Evolutionary conservation across 2,888 invertebrate species (phyloP).

Genomic region (Pyrocoelia pectoralis): DNA sequence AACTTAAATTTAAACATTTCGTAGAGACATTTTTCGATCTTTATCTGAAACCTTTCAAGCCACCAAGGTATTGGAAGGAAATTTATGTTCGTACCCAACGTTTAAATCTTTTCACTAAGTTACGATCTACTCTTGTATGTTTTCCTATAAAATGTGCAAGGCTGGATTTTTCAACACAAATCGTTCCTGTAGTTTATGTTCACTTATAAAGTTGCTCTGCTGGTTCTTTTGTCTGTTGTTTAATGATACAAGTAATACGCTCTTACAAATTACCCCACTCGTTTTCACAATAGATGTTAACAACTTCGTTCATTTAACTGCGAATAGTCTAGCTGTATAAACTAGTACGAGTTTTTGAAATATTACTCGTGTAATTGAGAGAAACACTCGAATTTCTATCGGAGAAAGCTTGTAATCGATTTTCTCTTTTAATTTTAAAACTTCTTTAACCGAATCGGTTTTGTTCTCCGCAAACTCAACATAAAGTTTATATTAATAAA

Average conservation of each 20-base stretch:
- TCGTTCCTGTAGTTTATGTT: slow-evolving; percentile 32
- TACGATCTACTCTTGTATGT: slow-evolving; percentile 34
- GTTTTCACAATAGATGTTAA: slow-evolving; percentile 18
- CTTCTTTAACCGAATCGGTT: slow-evolving; percentile 7
- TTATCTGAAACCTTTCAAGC: slow-evolving; percentile 36
- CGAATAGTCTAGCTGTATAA: slow-evolving; percentile 29
- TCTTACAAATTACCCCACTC: slow-evolving; percentile 28
- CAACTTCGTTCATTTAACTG: slow-evolving; percentile 21
- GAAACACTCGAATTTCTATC: not conserved
- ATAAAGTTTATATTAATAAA: slow-evolving; percentile 22
- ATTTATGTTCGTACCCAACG: slow-evolving; percentile 38
- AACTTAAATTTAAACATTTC: slow-evolving; percentile 29
- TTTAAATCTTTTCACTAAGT: slow-evolving; percentile 37
- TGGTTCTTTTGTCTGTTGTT: slow-evolving; percentile 26
- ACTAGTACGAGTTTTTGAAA: slow-evolving; percentile 12
- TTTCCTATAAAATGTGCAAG: slow-evolving; percentile 35
- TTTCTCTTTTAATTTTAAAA: slow-evolving; percentile 3
- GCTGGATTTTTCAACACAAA: slow-evolving; percentile 32
- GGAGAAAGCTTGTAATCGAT: not conserved
- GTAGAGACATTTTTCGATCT: slow-evolving; percentile 35
- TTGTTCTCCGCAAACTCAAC: slow-evolving; percentile 3
- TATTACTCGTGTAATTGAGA: not conserved
- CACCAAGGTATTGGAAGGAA: slow-evolving; percentile 36
- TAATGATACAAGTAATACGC: slow-evolving; percentile 31
- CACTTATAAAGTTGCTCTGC: slow-evolving; percentile 24